These are phyloP conservation scores for Sphaeridia pumilis DNA, from an alignment of 2,888 invertebrate species.

Conservation along the genomic window DNA sequence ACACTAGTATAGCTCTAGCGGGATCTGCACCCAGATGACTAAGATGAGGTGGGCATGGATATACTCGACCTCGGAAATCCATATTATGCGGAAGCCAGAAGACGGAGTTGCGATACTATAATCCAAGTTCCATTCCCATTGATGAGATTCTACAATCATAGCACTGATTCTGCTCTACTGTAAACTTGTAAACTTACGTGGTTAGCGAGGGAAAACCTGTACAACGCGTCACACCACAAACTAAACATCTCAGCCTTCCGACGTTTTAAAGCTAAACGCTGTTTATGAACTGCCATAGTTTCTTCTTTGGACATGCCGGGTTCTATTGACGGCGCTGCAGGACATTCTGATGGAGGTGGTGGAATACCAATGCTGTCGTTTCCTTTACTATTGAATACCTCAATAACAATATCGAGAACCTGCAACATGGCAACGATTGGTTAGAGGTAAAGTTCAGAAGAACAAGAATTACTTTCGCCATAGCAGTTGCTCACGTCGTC, in stretches of 20 bases:
- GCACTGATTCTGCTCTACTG: no score
- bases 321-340: conserved; percentile 40
- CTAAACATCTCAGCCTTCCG: conserved; percentile 78
- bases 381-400: conserved; percentile 67
- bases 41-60: conserved; percentile 91
- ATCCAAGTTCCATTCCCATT: conserved; percentile 25
- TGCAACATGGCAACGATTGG: no score
- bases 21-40: conserved; percentile 90
- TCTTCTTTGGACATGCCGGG: conserved; percentile 43
- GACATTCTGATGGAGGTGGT: conserved; percentile 51
- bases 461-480: no score
- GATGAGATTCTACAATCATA: no score
- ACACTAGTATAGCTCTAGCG: conserved; percentile 71
- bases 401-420: conserved; percentile 51
- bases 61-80: conserved; percentile 95
- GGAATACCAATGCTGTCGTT: conserved; percentile 67
- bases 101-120: conserved; percentile 56
- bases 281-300: conserved; percentile 49
- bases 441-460: no score
- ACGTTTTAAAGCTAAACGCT: conserved; percentile 52
- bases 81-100: conserved; percentile 98
- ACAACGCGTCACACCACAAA: conserved; percentile 85
- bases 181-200: no score
- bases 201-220: conserved; percentile 82
- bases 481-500: no score